Evolutionary conservation across 1,140 invertebrate species (phyloP).

Genomic region (Bombus turneri): DNA sequence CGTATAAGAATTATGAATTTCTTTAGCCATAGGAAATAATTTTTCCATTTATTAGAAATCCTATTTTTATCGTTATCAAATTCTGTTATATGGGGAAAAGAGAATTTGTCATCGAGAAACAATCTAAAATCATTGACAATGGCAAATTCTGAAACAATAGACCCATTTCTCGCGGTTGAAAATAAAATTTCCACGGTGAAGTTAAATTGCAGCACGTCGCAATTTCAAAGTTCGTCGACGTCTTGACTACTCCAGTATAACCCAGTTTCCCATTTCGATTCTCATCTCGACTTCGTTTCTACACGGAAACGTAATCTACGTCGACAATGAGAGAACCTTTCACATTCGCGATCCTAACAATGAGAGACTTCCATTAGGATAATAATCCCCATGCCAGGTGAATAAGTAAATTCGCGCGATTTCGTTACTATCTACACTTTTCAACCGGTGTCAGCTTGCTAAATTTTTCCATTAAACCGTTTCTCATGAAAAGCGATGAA

Average conservation of each 20-base stretch:
- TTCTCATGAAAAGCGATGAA: not conserved
- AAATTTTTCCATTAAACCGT: not conserved
- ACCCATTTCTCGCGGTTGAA: not conserved
- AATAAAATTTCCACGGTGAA: slow-evolving; percentile 8
- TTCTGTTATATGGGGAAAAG: too few relatives aligned
- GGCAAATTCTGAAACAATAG: not conserved
- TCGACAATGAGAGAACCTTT: slow-evolving; percentile 28
- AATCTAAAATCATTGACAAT: not conserved
- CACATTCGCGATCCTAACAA: slow-evolving; percentile 30
- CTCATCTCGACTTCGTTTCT: slow-evolving; percentile 27
- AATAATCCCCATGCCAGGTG: slow-evolving; percentile 12
- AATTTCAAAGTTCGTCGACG: slow-evolving; percentile 37
- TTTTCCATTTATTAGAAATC: too few relatives aligned
- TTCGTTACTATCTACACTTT: not conserved
- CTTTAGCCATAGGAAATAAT: too few relatives aligned
- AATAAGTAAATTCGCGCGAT: slow-evolving; percentile 13
- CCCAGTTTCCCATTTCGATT: slow-evolving; percentile 51
- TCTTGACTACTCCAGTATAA: slow-evolving; percentile 28
- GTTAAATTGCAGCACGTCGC: slow-evolving; percentile 12
- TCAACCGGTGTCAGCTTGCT: not conserved
- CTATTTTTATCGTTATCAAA: too few relatives aligned
- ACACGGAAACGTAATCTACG: slow-evolving; percentile 45
- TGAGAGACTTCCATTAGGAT: slow-evolving; percentile 50
- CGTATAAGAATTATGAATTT: too few relatives aligned
- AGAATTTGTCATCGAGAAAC: not conserved